Percentiles rank a stretch among this genome's conserved stretches.
phyloP scores from a whole-genome alignment of 2,113 vertebrate genomes.

The Spheniscus mendiculus region DNA sequence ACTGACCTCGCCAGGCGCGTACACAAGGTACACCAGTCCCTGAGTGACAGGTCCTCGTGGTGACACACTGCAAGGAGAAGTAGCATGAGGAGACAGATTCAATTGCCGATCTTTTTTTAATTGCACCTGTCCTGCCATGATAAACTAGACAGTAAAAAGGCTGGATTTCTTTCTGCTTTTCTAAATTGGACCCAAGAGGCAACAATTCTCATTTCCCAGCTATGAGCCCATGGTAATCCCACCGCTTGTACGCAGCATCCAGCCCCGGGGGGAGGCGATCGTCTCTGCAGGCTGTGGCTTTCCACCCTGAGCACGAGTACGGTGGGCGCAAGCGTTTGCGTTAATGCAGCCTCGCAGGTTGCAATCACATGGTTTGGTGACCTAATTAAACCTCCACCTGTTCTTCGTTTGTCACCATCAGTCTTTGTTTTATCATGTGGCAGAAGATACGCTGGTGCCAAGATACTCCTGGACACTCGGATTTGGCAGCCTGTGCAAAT shows the following conservation, averaged over 20 bases:
- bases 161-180: neutral
- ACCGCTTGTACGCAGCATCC: neutral
- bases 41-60: neutral
- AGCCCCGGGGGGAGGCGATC: neutral
- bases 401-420: slow-evolving; percentile 21
- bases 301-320: neutral
- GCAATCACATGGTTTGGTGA: neutral
- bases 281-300: neutral
- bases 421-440: neutral
- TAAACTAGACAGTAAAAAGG: neutral
- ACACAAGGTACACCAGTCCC: neutral
- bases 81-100: neutral
- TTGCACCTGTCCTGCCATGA: neutral
- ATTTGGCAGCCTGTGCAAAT: slow-evolving; percentile 11
- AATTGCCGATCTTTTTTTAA: neutral
- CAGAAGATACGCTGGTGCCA: neutral
- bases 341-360: neutral
- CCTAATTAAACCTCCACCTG: slow-evolving; percentile 58
- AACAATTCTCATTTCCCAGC: neutral
- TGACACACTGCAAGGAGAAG: neutral
- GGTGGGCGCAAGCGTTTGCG: neutral
- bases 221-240: neutral
- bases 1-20: rapidly evolving
- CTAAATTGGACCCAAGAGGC: neutral
- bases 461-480: neutral